Evolutionary conservation across 2,113 vertebrate species (phyloP).

Genomic region (Lepus timidus): DNA sequence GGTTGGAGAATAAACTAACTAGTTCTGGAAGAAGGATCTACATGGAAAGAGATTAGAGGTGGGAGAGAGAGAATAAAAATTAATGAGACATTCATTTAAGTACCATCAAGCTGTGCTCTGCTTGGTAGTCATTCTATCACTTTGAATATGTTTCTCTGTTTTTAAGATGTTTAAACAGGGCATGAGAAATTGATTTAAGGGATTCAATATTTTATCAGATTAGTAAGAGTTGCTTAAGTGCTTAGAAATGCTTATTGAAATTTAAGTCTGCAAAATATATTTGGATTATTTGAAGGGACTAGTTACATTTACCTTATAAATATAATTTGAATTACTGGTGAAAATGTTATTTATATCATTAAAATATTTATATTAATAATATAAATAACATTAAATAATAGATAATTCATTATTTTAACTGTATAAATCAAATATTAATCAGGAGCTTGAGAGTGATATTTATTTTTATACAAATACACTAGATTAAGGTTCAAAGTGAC

Average conservation of each 20-base stretch:
- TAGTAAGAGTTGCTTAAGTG: neutral
- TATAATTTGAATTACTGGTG: neutral
- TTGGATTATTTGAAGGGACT: slow-evolving; percentile 51
- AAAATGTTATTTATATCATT: neutral
- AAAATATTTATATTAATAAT: neutral
- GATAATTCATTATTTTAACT: slow-evolving; percentile 13
- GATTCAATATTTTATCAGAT: neutral
- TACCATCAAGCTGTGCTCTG: neutral
- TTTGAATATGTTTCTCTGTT: neutral
- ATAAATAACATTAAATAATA: neutral
- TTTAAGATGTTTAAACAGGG: slow-evolving; percentile 12
- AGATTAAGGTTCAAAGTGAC: neutral
- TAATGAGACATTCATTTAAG: neutral
- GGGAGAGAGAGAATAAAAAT: neutral
- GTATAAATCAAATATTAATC: neutral
- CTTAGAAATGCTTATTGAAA: neutral
- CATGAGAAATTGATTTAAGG: neutral
- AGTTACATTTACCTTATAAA: neutral
- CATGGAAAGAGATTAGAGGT: neutral
- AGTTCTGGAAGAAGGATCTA: neutral
- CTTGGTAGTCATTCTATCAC: neutral
- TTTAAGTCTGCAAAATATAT: neutral
- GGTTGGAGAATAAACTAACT: neutral
- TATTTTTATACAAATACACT: slow-evolving; percentile 4
- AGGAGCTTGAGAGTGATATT: neutral